A percentile compares a stretch with the other conserved stretches of the same genome.
phyloP scores from a whole-genome alignment of 2,888 invertebrate genomes.

The Villa cingulata region DNA sequence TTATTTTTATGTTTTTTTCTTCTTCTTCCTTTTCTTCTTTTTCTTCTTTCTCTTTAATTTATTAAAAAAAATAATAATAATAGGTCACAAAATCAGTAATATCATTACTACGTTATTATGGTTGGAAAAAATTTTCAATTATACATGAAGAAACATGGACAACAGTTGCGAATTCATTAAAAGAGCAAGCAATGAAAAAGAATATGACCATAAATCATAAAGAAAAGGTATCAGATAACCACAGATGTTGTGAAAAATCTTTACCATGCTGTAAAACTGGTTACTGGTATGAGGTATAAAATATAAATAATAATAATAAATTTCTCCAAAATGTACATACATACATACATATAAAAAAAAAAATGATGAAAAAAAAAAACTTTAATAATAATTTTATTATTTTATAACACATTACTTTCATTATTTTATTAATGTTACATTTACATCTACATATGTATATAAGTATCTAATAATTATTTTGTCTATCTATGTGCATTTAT shows the following conservation, averaged over 20 bases:
- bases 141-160: constrained; percentile 69
- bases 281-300: constrained; percentile 64
- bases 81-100: constrained; percentile 91
- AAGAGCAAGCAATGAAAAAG: constrained; percentile 56
- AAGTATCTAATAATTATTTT: too few relatives aligned
- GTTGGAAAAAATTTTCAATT: constrained; percentile 89
- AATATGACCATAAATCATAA: constrained; percentile 77
- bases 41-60: background rate
- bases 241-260: constrained; percentile 64
- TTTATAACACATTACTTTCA: too few relatives aligned
- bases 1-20: background rate
- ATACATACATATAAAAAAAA: too few relatives aligned
- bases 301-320: too few relatives aligned
- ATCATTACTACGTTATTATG: constrained; percentile 76
- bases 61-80: too few relatives aligned
- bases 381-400: too few relatives aligned
- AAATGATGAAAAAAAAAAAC: too few relatives aligned
- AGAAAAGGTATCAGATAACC: constrained; percentile 53
- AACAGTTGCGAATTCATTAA: constrained; percentile 68
- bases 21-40: background rate
- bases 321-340: background rate
- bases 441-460: too few relatives aligned
- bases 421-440: too few relatives aligned
- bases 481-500: too few relatives aligned
- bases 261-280: constrained; percentile 62